phyloP scores from a whole-genome alignment of 2,888 invertebrate genomes.

The Drosophila macrothrix region DNA sequence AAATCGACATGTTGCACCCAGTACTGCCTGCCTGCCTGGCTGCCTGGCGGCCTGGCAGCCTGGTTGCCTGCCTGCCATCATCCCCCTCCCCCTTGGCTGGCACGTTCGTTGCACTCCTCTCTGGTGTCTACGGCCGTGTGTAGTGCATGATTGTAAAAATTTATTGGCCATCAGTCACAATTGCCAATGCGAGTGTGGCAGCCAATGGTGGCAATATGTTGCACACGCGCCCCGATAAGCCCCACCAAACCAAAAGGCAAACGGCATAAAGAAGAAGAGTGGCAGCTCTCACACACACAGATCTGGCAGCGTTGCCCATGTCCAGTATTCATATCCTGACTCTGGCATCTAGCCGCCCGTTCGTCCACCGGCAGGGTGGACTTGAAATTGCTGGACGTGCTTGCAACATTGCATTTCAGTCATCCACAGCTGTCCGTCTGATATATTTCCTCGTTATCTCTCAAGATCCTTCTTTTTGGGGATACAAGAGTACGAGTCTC shows the following conservation, averaged over 20 bases:
- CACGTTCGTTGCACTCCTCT: neutral
- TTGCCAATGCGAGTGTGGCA: conserved; percentile 65
- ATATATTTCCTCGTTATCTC: conserved; percentile 22
- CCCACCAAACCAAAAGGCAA: neutral
- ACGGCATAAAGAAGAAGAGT: neutral
- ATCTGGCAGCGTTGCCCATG: conserved; percentile 16
- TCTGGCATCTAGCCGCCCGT: neutral
- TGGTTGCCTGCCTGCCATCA: neutral
- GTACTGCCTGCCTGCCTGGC: neutral
- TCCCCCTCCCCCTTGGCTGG: neutral
- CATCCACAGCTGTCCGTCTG: conserved; percentile 5
- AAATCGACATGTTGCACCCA: conserved; percentile 42
- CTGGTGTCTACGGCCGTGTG: conserved; percentile 41
- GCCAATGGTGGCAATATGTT: conserved; percentile 74
- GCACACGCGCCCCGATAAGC: conserved; percentile 74
- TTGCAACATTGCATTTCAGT: conserved; percentile 29
- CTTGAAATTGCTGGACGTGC: conserved; percentile 34
- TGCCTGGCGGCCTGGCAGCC: neutral
- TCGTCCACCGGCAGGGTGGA: no score
- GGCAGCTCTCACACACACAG: neutral
- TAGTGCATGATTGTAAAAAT: conserved; percentile 73
- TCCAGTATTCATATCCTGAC: conserved; percentile 10
- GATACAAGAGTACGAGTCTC: neutral
- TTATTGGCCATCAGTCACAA: conserved; percentile 83
- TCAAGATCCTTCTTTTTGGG: conserved; percentile 8